Conservation (phyloP, 1,140 invertebrate species). For the Camponotus floridanus region DNA sequence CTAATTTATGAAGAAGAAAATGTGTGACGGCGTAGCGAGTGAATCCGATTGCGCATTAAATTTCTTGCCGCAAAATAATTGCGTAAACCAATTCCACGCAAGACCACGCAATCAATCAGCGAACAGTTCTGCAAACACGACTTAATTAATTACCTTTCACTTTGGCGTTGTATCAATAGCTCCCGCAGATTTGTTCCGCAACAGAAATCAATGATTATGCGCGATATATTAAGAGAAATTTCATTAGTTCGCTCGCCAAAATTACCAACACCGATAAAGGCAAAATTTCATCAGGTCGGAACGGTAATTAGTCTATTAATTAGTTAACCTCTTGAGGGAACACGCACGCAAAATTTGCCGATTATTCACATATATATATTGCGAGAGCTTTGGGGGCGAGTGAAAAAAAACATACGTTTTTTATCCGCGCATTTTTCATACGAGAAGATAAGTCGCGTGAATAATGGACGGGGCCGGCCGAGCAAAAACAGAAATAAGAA, state of each 20-base stretch:
- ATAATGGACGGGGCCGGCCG: background rate
- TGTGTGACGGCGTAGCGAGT: background rate
- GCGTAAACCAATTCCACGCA: conserved; percentile 52
- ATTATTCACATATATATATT: conserved; percentile 19
- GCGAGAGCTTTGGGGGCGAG: background rate
- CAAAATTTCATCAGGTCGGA: conserved; percentile 42
- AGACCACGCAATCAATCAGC: conserved; percentile 61
- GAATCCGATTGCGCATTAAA: conserved; percentile 44
- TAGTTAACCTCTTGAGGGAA: conserved; percentile 43
- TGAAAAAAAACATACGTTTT: conserved; percentile 20
- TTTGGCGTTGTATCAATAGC: conserved; percentile 61
- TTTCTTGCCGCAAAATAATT: conserved; percentile 60
- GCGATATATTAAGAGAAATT: conserved; percentile 63
- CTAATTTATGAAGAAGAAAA: conserved; percentile 24
- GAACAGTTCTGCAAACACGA: conserved; percentile 55
- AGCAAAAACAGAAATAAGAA: conserved; percentile 32
- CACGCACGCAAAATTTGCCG: conserved; percentile 17
- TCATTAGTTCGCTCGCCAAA: conserved; percentile 51
- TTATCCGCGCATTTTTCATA: background rate
- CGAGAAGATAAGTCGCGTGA: conserved; percentile 29
- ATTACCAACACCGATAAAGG: conserved; percentile 55
- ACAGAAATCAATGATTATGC: conserved; percentile 62
- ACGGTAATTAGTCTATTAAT: conserved; percentile 54
- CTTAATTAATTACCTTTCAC: conserved; percentile 64
- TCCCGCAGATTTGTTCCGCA: conserved; percentile 51